phyloP scores from a whole-genome alignment of 2,113 vertebrate genomes.

The Colossoma macropomum region DNA sequence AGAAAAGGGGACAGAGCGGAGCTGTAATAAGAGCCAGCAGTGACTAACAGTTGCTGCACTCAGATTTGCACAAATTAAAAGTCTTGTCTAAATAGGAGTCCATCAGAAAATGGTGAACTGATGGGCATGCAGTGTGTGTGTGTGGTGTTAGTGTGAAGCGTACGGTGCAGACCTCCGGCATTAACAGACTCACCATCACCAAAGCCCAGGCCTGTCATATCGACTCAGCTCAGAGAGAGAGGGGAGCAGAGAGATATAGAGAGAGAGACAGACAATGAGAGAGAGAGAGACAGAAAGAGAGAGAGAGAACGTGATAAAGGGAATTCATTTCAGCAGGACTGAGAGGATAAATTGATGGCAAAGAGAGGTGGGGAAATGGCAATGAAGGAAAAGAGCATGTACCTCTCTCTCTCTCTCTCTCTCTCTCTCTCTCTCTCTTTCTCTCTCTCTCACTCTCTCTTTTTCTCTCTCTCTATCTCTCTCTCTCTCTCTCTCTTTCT shows the following conservation, averaged over 20 bases:
- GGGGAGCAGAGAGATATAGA: background rate
- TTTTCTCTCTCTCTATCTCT: too few species aligned
- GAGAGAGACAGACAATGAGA: conserved; percentile 4
- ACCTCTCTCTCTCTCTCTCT: background rate
- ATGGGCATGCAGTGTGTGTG: background rate
- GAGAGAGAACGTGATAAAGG: background rate
- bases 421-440: background rate
- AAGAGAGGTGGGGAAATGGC: background rate
- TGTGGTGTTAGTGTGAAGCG: conserved; percentile 3
- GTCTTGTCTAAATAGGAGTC: background rate
- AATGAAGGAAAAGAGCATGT: background rate
- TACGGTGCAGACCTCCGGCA: conserved; percentile 12
- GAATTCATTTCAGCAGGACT: background rate
- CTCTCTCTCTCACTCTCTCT: background rate
- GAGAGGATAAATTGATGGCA: background rate
- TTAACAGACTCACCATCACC: conserved; percentile 18
- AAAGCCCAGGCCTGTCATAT: conserved; percentile 33
- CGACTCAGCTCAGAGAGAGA: conserved; percentile 14
- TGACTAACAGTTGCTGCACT: background rate
- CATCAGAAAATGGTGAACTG: background rate
- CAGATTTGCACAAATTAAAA: conserved; percentile 10
- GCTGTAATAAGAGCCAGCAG: background rate
- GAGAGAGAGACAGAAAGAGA: background rate
- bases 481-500: too few species aligned
- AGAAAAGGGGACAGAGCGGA: background rate